Conservation (phyloP, 2,888 invertebrate genomes). For the Ecliptopera silaceata region DNA sequence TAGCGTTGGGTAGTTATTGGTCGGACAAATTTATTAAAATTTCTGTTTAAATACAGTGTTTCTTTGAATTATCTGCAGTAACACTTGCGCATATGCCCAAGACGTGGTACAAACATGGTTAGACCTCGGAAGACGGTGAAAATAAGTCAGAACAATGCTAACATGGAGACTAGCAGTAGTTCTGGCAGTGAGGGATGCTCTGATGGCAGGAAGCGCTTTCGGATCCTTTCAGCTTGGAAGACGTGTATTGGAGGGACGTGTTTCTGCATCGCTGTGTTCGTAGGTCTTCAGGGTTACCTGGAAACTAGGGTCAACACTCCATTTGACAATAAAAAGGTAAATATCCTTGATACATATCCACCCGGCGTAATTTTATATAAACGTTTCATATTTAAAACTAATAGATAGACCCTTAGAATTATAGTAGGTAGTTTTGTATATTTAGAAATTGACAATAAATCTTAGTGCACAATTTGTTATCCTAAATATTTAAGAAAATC, state of each 20-base stretch:
- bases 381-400: too few relatives aligned
- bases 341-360: too few relatives aligned
- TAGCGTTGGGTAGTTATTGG: neutral
- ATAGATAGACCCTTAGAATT: too few relatives aligned
- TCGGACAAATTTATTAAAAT: neutral
- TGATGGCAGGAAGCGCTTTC: slow-evolving; percentile 45
- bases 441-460: too few relatives aligned
- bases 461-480: too few relatives aligned
- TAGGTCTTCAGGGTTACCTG: slow-evolving; percentile 91
- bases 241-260: slow-evolving; percentile 84
- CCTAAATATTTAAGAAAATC: too few relatives aligned
- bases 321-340: slow-evolving; percentile 88
- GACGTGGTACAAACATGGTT: slow-evolving; percentile 53
- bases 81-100: slow-evolving; percentile 5
- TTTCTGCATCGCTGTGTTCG: slow-evolving; percentile 87
- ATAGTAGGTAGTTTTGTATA: too few relatives aligned
- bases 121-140: slow-evolving; percentile 59
- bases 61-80: slow-evolving; percentile 40
- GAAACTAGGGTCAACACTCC: slow-evolving; percentile 95
- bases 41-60: neutral
- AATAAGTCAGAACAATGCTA: slow-evolving; percentile 50
- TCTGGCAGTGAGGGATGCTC: slow-evolving; percentile 53
- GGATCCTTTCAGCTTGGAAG: slow-evolving; percentile 79
- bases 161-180: slow-evolving; percentile 63
- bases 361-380: too few relatives aligned